Evolutionary conservation across 2,888 invertebrate species (phyloP).

Genomic region (Tetramorium bicarinatum): DNA sequence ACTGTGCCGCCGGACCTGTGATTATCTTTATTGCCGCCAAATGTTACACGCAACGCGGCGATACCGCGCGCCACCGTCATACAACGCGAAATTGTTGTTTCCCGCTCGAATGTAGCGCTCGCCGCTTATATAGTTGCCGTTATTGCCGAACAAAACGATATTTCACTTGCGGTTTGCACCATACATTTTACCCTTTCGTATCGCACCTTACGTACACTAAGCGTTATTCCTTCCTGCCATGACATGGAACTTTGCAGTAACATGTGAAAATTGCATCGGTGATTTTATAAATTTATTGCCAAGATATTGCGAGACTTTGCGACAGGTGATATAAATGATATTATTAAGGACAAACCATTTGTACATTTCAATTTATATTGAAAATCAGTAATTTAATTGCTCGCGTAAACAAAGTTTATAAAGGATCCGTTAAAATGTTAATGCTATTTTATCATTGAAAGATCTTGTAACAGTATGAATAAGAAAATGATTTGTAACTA

Average conservation of each 20-base stretch:
- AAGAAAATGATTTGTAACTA: not conserved
- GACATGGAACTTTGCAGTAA: not conserved
- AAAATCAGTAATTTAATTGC: not conserved
- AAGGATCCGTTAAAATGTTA: not conserved
- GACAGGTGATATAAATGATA: not conserved
- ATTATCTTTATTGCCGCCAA: conserved; percentile 71
- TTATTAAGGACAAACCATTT: not conserved
- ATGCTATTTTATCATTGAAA: not conserved
- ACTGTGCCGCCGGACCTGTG: conserved; percentile 45
- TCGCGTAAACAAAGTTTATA: not conserved
- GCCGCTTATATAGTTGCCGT: conserved; percentile 20
- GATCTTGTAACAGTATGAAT: not conserved
- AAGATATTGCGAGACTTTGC: not conserved
- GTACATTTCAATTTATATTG: not conserved
- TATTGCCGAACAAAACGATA: conserved; percentile 47
- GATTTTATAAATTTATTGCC: conserved; percentile 5
- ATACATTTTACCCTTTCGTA: not conserved
- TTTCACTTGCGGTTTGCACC: conserved; percentile 9
- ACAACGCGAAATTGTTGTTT: conserved; percentile 41
- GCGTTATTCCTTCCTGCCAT: conserved; percentile 9
- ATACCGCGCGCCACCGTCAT: conserved; percentile 17
- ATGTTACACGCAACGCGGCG: conserved; percentile 37
- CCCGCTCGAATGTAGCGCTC: not conserved
- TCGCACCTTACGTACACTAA: conserved; percentile 4
- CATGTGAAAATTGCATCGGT: not conserved